phyloP scores from a whole-genome alignment of 2,888 invertebrate species.

The Hoplodrina ambigua region DNA sequence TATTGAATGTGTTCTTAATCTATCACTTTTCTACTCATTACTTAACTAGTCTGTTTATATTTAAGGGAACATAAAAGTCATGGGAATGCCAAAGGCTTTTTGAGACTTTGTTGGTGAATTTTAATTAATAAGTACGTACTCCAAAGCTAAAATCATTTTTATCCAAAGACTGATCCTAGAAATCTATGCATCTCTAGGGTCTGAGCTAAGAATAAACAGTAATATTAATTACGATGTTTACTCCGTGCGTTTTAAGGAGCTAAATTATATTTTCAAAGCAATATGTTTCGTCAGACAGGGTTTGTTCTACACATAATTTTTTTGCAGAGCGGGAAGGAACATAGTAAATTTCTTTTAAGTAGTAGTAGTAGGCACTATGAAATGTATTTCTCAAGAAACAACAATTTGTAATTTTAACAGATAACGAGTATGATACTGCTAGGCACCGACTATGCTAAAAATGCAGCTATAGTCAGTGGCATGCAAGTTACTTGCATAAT shows the following conservation, averaged over 20 bases:
- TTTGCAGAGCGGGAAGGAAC: too few relatives aligned
- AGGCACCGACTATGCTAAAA: conserved; percentile 6
- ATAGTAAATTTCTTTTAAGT: background rate
- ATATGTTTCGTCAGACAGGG: conserved; percentile 5
- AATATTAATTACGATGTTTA: conserved; percentile 24
- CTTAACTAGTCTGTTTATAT: conserved; percentile 51
- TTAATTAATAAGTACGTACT: conserved; percentile 46
- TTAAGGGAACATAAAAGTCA: conserved; percentile 44
- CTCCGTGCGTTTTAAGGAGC: background rate
- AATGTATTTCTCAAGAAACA: background rate
- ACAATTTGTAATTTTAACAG: background rate
- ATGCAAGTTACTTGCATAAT: too few relatives aligned
- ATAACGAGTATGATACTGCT: background rate
- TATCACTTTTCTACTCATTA: conserved; percentile 40
- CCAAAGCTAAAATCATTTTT: conserved; percentile 41
- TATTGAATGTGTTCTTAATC: conserved; percentile 14
- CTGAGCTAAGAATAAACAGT: conserved; percentile 46
- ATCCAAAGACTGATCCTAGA: conserved; percentile 49
- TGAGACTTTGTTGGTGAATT: conserved; percentile 46
- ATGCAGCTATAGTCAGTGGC: background rate
- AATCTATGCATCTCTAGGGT: conserved; percentile 31
- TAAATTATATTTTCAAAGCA: conserved; percentile 6
- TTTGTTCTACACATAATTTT: background rate
- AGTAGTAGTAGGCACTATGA: background rate
- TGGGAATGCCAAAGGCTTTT: conserved; percentile 51